A percentile compares a stretch with the other conserved stretches of the same genome.
Conservation (phyloP, 2,113 vertebrate species). For the Brachirus orientalis region DNA sequence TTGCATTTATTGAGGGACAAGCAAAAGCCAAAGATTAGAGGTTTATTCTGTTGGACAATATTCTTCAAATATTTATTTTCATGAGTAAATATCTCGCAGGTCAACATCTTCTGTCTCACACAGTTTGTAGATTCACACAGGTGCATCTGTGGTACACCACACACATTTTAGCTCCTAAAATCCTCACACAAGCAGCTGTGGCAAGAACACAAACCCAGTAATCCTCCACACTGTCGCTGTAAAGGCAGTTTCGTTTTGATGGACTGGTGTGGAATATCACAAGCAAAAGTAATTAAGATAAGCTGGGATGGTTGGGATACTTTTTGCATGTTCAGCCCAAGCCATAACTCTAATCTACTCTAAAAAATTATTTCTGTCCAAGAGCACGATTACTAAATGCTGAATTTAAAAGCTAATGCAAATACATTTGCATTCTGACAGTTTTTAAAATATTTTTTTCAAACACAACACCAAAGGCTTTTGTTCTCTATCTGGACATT, state of each 20-base stretch:
- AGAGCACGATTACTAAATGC: constrained; percentile 3
- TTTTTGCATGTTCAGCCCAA: constrained; percentile 22
- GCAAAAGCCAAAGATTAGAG: constrained; percentile 2
- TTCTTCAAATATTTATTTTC: constrained; percentile 25
- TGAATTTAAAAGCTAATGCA: constrained; percentile 19
- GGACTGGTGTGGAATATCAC: constrained; percentile 29
- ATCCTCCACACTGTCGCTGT: constrained; percentile 26
- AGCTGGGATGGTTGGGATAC: constrained; percentile 31
- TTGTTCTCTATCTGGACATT: constrained; percentile 27
- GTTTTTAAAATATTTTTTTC: constrained; percentile 32
- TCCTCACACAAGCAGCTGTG: constrained; percentile 19
- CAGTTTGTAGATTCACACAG: too few species aligned
- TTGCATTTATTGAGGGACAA: neutral
- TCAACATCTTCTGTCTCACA: too few species aligned
- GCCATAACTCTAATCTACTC: constrained; percentile 19
- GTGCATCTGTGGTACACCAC: too few species aligned
- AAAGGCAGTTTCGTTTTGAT: constrained; percentile 49
- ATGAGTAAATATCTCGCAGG: constrained; percentile 16
- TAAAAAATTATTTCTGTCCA: constrained; percentile 35
- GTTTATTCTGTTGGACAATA: constrained; percentile 8
- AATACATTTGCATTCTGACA: constrained; percentile 29
- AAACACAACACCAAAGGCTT: constrained; percentile 47
- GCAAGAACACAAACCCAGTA: constrained; percentile 39
- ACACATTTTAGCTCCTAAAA: too few species aligned
- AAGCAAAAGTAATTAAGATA: constrained; percentile 64